Base-by-base conservation (phyloP, 2,113 vertebrate genomes). In the Suncus etruscus region DNA sequence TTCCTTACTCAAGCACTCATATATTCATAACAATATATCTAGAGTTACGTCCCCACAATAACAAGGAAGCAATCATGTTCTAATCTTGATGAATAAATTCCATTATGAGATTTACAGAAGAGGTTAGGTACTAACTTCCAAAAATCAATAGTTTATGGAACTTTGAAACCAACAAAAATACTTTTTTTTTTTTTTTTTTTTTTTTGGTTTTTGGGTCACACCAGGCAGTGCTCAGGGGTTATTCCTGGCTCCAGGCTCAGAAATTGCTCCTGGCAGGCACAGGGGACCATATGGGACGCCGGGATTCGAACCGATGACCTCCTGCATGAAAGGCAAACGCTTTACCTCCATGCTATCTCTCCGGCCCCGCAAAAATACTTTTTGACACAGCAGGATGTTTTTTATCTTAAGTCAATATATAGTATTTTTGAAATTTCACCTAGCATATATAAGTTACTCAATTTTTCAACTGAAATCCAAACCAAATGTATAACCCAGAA, bases 101-200 rank as follows among this genome's bases (percentile, higher is more conserved):
- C 92, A 86, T 54, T 85, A 86, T 58, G 63, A 68, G 77, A 47
- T 18, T 92, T 89, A 31, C 24, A 82, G 89, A 89, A 91, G 94
- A 85, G 16, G 78, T 15, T 92, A 27, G 25, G 0, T 86, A 65
- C 51, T 81, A 76, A 95, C 50, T 83, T 83, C 61, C 80, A 92
- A 92, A 92, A 94, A 54, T 88, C 76, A 92, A 8, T 89, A 86
- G n/a, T 87, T 91, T 93, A 87, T n/a, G 86, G 32, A 83, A 15
- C 61, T 51, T 88, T 93, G 80, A 25, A 92, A 22, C 11, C 11
- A 95, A 87, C 24, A 74, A 29, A 91, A 89, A 80, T 65, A 15
- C 2, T 92, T 86, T 95, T 47, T 87, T 50, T 81, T 70, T 86
- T 39, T 39, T 39, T 39, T 39, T 3, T 39, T 39, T 39, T 39